Percentiles rank a stretch among this genome's conserved stretches.
phyloP scores from a whole-genome alignment of 1,140 invertebrate genomes.

The Platorchestia sp. region DNA sequence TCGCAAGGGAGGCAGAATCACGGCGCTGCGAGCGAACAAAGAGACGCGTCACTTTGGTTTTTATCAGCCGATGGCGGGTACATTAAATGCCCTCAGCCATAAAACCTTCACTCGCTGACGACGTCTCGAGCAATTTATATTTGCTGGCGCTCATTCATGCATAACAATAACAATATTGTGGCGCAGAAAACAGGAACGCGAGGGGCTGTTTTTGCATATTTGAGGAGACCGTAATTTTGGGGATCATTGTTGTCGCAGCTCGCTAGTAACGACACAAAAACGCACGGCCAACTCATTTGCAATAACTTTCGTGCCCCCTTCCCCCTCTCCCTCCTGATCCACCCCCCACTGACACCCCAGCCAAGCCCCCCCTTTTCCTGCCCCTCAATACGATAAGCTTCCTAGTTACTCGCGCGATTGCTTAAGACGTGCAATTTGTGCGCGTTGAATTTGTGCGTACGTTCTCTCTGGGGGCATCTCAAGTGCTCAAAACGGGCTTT shows the following conservation, averaged over 20 bases:
- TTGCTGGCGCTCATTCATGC: conserved; percentile 1
- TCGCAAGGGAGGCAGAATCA: not conserved
- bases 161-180: conserved; percentile 46
- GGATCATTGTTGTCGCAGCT: conserved; percentile 39
- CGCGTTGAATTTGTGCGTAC: not conserved
- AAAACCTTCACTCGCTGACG: conserved; percentile 41
- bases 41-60: conserved; percentile 11
- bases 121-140: conserved; percentile 39
- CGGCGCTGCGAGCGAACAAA: conserved; percentile 5
- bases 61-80: conserved; percentile 32
- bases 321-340: not conserved
- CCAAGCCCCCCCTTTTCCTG: no score
- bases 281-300: not conserved
- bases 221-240: conserved; percentile 23
- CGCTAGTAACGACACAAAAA: conserved; percentile 39
- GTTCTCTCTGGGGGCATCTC: no score
- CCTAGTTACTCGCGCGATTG: not conserved
- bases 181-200: not conserved
- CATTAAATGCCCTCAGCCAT: conserved; percentile 37
- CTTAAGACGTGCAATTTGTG: not conserved
- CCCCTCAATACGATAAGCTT: not conserved
- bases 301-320: not conserved
- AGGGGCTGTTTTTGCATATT: conserved; percentile 2
- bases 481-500: no score
- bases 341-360: no score